Conservation (phyloP, 2,888 invertebrate genomes). For the Patella caerulea region DNA sequence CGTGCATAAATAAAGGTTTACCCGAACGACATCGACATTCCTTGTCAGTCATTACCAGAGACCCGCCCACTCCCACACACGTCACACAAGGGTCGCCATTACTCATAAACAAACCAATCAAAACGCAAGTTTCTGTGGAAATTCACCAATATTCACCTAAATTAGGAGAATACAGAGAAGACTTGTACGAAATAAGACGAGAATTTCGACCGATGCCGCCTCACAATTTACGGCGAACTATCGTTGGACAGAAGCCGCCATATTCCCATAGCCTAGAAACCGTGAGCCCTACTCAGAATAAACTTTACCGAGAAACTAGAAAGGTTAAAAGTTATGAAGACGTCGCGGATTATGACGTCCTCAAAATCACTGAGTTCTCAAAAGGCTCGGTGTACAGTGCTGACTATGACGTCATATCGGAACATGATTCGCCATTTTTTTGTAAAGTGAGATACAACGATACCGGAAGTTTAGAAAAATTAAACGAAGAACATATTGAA, state of each 20-base stretch:
- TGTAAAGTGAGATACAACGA: slow-evolving; percentile 73
- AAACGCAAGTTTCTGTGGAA: slow-evolving; percentile 50
- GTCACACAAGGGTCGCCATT: slow-evolving; percentile 13
- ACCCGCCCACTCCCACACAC: background rate
- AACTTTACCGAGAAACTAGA: slow-evolving; percentile 35
- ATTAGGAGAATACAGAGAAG: background rate
- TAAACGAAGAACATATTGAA: slow-evolving; percentile 65
- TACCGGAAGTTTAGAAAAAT: slow-evolving; percentile 74
- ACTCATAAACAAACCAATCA: slow-evolving; percentile 16
- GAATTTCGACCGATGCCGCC: slow-evolving; percentile 18
- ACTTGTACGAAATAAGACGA: slow-evolving; percentile 15
- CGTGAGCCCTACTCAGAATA: slow-evolving; percentile 32
- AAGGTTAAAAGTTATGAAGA: slow-evolving; percentile 64
- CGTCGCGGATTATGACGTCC: slow-evolving; percentile 60
- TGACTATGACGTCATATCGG: slow-evolving; percentile 62
- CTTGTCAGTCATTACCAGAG: slow-evolving; percentile 13
- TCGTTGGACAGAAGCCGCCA: slow-evolving; percentile 15
- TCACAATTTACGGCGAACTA: slow-evolving; percentile 11
- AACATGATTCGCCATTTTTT: slow-evolving; percentile 49
- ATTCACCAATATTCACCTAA: slow-evolving; percentile 39
- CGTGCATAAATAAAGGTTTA: slow-evolving; percentile 13
- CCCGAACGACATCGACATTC: slow-evolving; percentile 6
- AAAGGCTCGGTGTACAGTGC: slow-evolving; percentile 62
- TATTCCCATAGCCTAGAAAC: slow-evolving; percentile 54
- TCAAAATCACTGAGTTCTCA: slow-evolving; percentile 66